Evolutionary conservation across 2,797 vertebrate genomes (phyloP).

Genomic region (Ptychadena robeensis): DNA sequence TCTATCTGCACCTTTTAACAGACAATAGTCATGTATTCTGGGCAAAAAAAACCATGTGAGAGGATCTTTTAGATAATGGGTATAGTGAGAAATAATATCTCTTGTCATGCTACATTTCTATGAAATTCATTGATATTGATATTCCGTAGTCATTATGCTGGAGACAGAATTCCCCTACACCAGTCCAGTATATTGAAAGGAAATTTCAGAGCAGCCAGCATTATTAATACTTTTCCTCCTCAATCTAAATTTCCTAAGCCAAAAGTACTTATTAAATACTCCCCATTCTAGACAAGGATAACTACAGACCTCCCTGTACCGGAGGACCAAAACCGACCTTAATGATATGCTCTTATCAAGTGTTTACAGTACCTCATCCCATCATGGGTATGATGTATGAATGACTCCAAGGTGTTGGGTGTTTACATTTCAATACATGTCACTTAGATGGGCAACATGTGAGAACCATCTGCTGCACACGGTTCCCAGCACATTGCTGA

Average conservation of each 20-base stretch:
- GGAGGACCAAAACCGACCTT: neutral
- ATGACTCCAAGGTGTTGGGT: too few relatives aligned
- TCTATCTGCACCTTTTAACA: neutral
- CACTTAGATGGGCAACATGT: neutral
- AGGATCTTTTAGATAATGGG: neutral
- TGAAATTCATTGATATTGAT: neutral
- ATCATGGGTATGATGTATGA: too few relatives aligned
- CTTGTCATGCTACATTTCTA: neutral
- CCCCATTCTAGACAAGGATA: neutral
- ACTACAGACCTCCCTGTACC: neutral
- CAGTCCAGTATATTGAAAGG: neutral
- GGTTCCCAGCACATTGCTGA: too few relatives aligned
- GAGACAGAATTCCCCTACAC: neutral
- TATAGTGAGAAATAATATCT: neutral
- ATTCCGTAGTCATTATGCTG: neutral
- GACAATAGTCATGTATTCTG: neutral
- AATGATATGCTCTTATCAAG: neutral
- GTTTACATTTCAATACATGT: neutral
- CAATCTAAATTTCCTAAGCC: too few relatives aligned
- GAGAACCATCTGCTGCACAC: neutral
- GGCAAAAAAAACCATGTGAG: slow-evolving; percentile 1
- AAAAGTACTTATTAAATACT: neutral
- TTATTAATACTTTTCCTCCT: neutral
- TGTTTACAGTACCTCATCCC: neutral
- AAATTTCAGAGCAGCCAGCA: neutral